These are phyloP conservation scores for Abscondita cerata DNA, from an alignment of 2,888 invertebrate genomes.

Conservation along the genomic window DNA sequence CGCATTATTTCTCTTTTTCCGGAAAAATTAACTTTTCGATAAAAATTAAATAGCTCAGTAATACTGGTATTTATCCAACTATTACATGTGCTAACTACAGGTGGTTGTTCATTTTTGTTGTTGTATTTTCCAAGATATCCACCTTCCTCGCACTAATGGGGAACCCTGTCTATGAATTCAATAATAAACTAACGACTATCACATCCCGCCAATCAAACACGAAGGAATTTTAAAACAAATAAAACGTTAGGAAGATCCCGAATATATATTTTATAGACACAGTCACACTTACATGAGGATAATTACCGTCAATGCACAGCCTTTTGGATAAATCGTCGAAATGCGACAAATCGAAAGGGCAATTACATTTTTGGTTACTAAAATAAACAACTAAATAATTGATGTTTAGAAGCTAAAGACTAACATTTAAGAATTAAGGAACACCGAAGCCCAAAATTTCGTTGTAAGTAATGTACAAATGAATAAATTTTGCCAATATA, in stretches of 20 bases:
- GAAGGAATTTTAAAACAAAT: no score
- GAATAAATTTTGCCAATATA: slow-evolving; percentile 27
- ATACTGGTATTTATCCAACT: no score
- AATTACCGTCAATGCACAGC: slow-evolving; percentile 54
- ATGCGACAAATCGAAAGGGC: slow-evolving; percentile 54
- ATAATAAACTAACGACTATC: no score
- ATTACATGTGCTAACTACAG: no score
- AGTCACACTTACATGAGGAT: slow-evolving; percentile 59
- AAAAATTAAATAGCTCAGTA: no score
- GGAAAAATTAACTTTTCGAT: no score
- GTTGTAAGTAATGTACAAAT: slow-evolving; percentile 54
- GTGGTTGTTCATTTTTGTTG: no score
- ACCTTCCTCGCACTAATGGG: no score
- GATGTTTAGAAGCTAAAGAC: slow-evolving; percentile 40
- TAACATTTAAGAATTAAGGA: slow-evolving; percentile 49
- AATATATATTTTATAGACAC: slow-evolving; percentile 58
- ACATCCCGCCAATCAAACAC: no score
- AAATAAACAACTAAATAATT: slow-evolving; percentile 22
- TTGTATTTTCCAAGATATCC: no score
- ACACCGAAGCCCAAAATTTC: slow-evolving; percentile 50
- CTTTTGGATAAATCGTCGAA: slow-evolving; percentile 55
- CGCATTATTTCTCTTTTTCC: no score
- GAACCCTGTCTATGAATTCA: no score
- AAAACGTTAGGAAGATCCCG: slow-evolving; percentile 52
- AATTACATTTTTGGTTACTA: slow-evolving; percentile 10